Percentiles rank a stretch among this genome's conserved stretches.
Evolutionary conservation across 2,888 invertebrate genomes (phyloP).

Genomic region (Girardia tigrina): DNA sequence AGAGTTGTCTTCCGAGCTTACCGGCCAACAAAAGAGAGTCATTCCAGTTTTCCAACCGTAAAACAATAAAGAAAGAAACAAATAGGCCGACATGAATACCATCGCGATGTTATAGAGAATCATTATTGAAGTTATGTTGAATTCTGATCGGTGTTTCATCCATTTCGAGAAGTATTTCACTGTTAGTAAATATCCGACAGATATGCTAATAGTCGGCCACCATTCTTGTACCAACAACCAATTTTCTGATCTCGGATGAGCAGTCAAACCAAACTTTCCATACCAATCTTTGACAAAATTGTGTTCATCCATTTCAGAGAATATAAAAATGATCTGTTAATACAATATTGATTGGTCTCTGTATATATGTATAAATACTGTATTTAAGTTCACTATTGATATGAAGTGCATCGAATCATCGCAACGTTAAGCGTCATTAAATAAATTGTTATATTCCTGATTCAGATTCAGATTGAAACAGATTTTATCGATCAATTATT

Average conservation of each 20-base stretch:
- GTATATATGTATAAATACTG: too few species aligned
- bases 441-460: too few species aligned
- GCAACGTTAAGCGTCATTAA: too few species aligned
- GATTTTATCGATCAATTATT: too few species aligned
- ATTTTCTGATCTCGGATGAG: background rate
- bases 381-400: too few species aligned
- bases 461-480: too few species aligned
- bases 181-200: background rate
- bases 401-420: too few species aligned
- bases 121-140: background rate
- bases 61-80: background rate
- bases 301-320: too few species aligned
- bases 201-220: background rate
- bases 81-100: slow-evolving; percentile 21
- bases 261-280: background rate
- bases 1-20: background rate
- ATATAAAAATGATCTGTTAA: too few species aligned
- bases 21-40: background rate
- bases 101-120: slow-evolving; percentile 25
- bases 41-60: background rate
- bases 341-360: too few species aligned
- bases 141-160: background rate
- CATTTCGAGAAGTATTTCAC: background rate
- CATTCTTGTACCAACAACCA: background rate
- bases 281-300: too few species aligned